Percentiles rank a stretch among this genome's conserved stretches.
phyloP scores from a whole-genome alignment of 2,113 vertebrate genomes.

The Gymnogyps californianus region DNA sequence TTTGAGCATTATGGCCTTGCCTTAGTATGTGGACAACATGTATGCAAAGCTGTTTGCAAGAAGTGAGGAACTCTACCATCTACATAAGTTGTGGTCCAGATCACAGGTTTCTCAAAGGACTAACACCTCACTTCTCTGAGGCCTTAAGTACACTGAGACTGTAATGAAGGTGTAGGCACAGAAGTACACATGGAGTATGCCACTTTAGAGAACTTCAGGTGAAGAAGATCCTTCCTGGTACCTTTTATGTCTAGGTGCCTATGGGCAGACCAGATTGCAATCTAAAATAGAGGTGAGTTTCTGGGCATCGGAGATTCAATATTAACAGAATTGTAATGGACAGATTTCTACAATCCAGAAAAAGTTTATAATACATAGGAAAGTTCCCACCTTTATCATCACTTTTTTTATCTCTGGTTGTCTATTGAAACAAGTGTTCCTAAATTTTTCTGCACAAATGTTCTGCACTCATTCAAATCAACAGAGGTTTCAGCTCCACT shows the following conservation, averaged over 20 bases:
- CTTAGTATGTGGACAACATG: neutral
- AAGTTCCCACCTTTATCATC: neutral
- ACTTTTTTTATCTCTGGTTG: neutral
- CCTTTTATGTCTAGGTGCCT: neutral
- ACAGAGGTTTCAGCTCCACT: neutral
- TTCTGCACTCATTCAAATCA: neutral
- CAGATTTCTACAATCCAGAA: neutral
- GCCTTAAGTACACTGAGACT: neutral
- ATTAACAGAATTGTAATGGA: neutral
- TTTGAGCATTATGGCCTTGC: neutral
- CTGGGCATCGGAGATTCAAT: neutral
- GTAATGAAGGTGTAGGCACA: neutral
- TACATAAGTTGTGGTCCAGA: neutral
- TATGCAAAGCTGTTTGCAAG: neutral
- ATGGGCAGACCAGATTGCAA: neutral
- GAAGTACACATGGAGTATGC: neutral
- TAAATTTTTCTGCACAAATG: neutral
- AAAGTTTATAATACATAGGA: neutral
- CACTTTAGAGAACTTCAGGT: neutral
- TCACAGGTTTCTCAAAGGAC: neutral
- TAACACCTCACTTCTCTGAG: neutral
- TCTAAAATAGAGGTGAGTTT: neutral
- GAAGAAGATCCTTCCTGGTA: neutral
- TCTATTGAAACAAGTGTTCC: neutral
- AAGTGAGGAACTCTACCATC: neutral